Conservation (phyloP, 2,113 vertebrate species). For the Axis porcinus region DNA sequence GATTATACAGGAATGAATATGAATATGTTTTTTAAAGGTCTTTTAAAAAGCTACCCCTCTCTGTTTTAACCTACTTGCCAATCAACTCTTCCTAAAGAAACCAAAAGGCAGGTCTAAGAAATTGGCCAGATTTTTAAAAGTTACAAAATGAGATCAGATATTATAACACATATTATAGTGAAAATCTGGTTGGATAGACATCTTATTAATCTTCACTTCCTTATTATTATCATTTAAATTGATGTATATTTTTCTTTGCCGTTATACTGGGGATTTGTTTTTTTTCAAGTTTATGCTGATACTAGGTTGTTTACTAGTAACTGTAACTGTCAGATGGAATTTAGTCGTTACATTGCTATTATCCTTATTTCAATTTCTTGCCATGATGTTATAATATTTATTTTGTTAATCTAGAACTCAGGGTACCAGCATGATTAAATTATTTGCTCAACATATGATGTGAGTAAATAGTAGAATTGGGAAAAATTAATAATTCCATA, state of each 20-base stretch:
- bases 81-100: not conserved
- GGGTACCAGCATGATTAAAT: constrained; percentile 47
- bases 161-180: not conserved
- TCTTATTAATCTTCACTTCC: not conserved
- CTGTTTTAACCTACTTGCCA: not conserved
- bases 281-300: not conserved
- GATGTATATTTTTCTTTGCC: not conserved
- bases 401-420: constrained; percentile 30
- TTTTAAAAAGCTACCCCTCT: not conserved
- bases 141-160: not conserved
- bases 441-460: constrained; percentile 32
- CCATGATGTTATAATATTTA: constrained; percentile 37
- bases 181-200: not conserved
- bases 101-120: not conserved
- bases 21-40: not conserved
- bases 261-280: not conserved
- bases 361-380: constrained; percentile 39
- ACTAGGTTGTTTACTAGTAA: not conserved
- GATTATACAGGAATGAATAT: not conserved
- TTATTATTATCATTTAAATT: not conserved
- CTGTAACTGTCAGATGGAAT: constrained; percentile 3
- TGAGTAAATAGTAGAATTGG: constrained; percentile 22
- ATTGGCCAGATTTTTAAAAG: not conserved
- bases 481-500: constrained; percentile 29
- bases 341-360: constrained; percentile 32